phyloP scores from a whole-genome alignment of 2,888 invertebrate species.

The Pseudococcus viburni region DNA sequence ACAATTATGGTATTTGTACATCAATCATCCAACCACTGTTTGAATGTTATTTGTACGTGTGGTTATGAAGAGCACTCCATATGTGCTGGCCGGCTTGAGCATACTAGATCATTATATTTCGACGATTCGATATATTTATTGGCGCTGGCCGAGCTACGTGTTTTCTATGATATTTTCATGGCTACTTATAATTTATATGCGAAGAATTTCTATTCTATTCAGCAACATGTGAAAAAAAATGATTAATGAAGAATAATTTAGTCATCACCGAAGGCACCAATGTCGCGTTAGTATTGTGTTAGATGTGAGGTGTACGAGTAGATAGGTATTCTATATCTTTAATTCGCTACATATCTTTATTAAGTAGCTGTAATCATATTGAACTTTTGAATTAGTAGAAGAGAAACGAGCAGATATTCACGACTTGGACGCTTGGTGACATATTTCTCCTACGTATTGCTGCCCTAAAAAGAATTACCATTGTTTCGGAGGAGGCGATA shows the following conservation, averaged over 20 bases:
- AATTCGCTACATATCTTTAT: constrained; percentile 42
- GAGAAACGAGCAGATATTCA: neutral
- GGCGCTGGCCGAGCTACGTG: neutral
- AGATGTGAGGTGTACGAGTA: neutral
- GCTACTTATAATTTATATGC: constrained; percentile 52
- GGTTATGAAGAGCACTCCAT: neutral
- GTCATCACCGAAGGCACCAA: constrained; percentile 33
- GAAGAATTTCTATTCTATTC: constrained; percentile 55
- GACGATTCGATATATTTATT: constrained; percentile 29
- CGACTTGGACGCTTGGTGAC: neutral
- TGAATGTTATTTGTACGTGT: constrained; percentile 17
- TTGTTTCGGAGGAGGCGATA: neutral
- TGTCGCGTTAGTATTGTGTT: constrained; percentile 13
- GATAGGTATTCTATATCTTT: neutral
- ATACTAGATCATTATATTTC: constrained; percentile 27
- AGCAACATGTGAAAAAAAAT: constrained; percentile 38
- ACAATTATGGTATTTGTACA: constrained; percentile 51
- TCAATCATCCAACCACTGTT: constrained; percentile 46
- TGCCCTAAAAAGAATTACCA: neutral
- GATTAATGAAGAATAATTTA: constrained; percentile 57
- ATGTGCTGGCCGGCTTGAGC: neutral
- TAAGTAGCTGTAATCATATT: constrained; percentile 23
- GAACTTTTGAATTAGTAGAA: constrained; percentile 26
- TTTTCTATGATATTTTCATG: constrained; percentile 47
- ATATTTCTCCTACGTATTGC: neutral